Conservation (phyloP, 2,113 vertebrate genomes). For the Danionella cerebrum region DNA sequence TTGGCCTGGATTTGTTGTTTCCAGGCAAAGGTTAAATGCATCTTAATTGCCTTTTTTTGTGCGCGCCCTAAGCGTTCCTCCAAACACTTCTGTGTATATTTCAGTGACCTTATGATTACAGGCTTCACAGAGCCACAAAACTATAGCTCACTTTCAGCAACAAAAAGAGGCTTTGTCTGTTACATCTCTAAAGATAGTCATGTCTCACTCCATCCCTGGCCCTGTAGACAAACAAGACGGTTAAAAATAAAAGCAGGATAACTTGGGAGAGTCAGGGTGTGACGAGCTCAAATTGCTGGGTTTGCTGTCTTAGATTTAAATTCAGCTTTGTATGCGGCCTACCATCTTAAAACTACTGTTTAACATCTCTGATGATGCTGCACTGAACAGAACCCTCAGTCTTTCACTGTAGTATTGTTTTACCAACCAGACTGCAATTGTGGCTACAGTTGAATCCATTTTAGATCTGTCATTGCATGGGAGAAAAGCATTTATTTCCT, state of each 20-base stretch:
- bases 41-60: background rate
- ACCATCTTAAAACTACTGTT: slow-evolving; percentile 32
- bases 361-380: slow-evolving; percentile 24
- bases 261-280: slow-evolving; percentile 59
- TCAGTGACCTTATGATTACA: slow-evolving; percentile 26
- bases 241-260: slow-evolving; percentile 63
- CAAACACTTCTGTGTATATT: background rate
- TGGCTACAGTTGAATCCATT: slow-evolving; percentile 14
- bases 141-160: background rate
- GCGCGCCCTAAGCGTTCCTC: background rate
- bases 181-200: slow-evolving; percentile 16
- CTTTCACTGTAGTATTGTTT: slow-evolving; percentile 29
- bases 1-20: background rate
- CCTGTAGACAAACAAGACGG: slow-evolving; percentile 32
- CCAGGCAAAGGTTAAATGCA: background rate
- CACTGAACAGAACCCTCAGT: slow-evolving; percentile 31
- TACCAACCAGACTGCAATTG: slow-evolving; percentile 20
- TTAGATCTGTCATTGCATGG: background rate
- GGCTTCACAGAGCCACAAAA: slow-evolving; percentile 10
- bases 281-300: slow-evolving; percentile 62
- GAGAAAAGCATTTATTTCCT: background rate
- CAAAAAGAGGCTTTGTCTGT: slow-evolving; percentile 16
- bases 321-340: slow-evolving; percentile 46
- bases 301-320: slow-evolving; percentile 54
- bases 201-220: slow-evolving; percentile 12